Percentiles rank a stretch among this genome's conserved stretches.
Evolutionary conservation across 2,797 vertebrate genomes (phyloP).

Genomic region (Adelosebastes latens): DNA sequence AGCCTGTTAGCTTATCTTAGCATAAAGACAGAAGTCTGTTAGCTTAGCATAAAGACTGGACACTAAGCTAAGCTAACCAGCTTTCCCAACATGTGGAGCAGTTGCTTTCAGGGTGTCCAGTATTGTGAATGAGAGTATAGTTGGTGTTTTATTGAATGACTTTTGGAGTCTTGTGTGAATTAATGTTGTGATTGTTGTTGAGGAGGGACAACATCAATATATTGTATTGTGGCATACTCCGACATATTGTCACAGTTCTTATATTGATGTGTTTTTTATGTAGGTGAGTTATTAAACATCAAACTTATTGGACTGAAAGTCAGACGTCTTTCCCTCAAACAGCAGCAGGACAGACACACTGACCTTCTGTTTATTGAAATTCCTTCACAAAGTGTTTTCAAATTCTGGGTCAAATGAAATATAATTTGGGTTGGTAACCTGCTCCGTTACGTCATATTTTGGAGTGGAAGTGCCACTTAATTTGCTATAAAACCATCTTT

Average conservation of each 20-base stretch:
- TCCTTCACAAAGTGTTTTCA: conserved; percentile 33
- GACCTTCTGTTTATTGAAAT: conserved; percentile 18
- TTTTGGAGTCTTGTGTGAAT: too few relatives aligned
- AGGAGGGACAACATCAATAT: too few relatives aligned
- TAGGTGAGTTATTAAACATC: too few relatives aligned
- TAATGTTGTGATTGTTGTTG: too few relatives aligned
- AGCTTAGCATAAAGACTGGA: background rate
- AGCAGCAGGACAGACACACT: background rate
- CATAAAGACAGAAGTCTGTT: background rate
- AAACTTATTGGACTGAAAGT: too few relatives aligned
- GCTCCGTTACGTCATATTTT: background rate
- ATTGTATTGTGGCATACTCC: background rate
- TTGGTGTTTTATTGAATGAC: too few relatives aligned
- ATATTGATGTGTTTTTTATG: too few relatives aligned
- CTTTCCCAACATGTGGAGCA: too few relatives aligned
- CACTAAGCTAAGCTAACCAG: background rate
- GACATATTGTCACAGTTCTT: background rate
- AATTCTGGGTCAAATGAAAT: conserved; percentile 13
- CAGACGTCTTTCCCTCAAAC: too few relatives aligned
- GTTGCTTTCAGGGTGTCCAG: too few relatives aligned
- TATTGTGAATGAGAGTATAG: too few relatives aligned
- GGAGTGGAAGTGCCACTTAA: background rate
- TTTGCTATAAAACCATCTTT: conserved; percentile 15
- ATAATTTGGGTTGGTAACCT: background rate
- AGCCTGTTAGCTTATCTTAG: too few relatives aligned